These are phyloP conservation scores for Drosophila conformis DNA, from an alignment of 2,888 invertebrate species.

Conservation along the genomic window DNA sequence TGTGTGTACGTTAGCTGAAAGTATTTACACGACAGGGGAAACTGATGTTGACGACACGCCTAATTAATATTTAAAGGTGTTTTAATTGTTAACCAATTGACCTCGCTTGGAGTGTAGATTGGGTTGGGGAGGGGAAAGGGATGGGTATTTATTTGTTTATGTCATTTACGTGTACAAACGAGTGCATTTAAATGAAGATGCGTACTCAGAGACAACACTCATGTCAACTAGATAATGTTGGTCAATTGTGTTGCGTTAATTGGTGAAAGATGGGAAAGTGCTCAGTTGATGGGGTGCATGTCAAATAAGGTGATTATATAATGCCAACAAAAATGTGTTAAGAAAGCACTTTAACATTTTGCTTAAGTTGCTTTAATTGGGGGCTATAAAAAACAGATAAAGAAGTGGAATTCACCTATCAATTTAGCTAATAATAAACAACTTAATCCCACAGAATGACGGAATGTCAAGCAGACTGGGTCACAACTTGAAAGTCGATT, in stretches of 20 bases:
- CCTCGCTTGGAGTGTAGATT: background rate
- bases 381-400: constrained; percentile 33
- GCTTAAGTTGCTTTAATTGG: constrained; percentile 41
- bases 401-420: constrained; percentile 35
- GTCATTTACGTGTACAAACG: constrained; percentile 45
- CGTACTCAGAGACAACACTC: constrained; percentile 7
- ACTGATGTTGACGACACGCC: constrained; percentile 46
- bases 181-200: constrained; percentile 26
- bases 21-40: constrained; percentile 51
- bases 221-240: constrained; percentile 18
- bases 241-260: constrained; percentile 30
- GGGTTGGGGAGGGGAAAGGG: constrained; percentile 12
- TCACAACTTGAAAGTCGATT: constrained; percentile 42
- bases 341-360: constrained; percentile 21
- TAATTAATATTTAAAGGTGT: constrained; percentile 78
- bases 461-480: constrained; percentile 30
- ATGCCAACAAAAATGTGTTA: constrained; percentile 16
- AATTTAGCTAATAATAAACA: constrained; percentile 32
- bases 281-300: constrained; percentile 28
- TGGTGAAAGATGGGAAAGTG: constrained; percentile 69
- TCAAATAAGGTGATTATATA: constrained; percentile 32
- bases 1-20: constrained; percentile 29
- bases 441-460: background rate
- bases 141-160: constrained; percentile 49
- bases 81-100: constrained; percentile 53